These are phyloP conservation scores for Pangasianodon gigas DNA, from an alignment of 2,113 vertebrate species.

Conservation along the genomic window DNA sequence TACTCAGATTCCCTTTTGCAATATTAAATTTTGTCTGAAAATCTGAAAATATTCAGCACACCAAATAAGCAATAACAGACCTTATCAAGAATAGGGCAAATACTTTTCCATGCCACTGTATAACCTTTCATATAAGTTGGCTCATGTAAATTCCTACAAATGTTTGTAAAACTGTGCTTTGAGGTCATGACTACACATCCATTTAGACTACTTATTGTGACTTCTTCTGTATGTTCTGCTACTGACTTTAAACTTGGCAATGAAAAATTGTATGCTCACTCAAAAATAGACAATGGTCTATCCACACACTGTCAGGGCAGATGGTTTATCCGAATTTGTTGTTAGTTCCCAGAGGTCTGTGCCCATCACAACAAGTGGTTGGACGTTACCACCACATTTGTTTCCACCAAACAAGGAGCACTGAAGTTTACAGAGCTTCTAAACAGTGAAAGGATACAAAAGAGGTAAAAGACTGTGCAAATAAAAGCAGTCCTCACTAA, in stretches of 20 bases:
- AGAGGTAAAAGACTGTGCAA: neutral
- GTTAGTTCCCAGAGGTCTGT: neutral
- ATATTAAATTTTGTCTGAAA: neutral
- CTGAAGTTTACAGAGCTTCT: slow-evolving; percentile 7
- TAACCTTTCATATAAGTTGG: neutral
- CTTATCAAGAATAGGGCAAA: neutral
- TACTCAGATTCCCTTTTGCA: neutral
- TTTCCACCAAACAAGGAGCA: neutral
- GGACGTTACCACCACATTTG: slow-evolving; percentile 14
- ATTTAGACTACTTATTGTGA: neutral
- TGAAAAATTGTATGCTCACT: neutral
- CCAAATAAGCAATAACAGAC: neutral
- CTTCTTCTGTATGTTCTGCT: neutral
- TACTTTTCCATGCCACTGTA: neutral
- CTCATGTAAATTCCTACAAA: neutral
- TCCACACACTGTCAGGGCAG: neutral
- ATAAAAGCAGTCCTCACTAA: neutral
- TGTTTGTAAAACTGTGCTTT: neutral
- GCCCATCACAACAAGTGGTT: slow-evolving; percentile 13
- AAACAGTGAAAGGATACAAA: neutral
- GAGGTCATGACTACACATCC: neutral
- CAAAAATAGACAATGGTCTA: neutral
- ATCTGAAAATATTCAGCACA: neutral
- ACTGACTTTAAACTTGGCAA: neutral
- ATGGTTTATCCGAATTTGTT: neutral